Conservation (phyloP, 2,797 vertebrate species). For the Lacerta viridis region DNA sequence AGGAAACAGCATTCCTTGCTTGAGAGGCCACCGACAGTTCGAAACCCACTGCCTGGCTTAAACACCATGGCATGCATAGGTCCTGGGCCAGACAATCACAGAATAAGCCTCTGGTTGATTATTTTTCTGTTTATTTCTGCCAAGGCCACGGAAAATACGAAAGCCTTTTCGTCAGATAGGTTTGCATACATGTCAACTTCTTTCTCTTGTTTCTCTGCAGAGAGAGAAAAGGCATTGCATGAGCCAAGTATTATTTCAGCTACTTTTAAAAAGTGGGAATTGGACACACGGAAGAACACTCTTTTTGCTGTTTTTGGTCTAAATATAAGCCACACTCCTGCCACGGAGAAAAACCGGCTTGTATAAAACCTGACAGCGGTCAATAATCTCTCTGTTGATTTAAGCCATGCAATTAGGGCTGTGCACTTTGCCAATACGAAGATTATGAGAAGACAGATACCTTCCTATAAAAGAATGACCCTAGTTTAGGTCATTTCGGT, state of each 20-base stretch:
- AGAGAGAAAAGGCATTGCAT: constrained; percentile 65
- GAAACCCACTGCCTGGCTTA: constrained; percentile 71
- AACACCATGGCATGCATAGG: constrained; percentile 67
- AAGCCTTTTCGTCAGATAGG: constrained; percentile 98
- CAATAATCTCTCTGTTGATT: too few species aligned
- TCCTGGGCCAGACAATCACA: constrained; percentile 80
- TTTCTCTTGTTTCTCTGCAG: constrained; percentile 97
- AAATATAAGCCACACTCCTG: too few species aligned
- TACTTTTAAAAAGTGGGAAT: neutral
- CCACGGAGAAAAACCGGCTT: too few species aligned
- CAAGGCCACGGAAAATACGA: constrained; percentile 98
- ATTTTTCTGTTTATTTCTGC: constrained; percentile 99
- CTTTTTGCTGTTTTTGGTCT: neutral
- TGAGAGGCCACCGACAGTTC: constrained; percentile 70
- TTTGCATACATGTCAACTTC: constrained; percentile 98
- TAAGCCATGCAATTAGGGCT: too few species aligned
- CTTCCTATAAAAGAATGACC: neutral
- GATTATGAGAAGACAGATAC: too few species aligned
- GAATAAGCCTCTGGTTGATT: constrained; percentile 95
- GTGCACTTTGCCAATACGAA: too few species aligned
- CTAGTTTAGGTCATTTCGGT: neutral
- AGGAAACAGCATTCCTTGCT: constrained; percentile 55
- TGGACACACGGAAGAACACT: too few species aligned
- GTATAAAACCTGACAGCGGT: too few species aligned
- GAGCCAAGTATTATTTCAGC: neutral